phyloP scores from a whole-genome alignment of 2,797 vertebrate species.

The Nothura maculosa region DNA sequence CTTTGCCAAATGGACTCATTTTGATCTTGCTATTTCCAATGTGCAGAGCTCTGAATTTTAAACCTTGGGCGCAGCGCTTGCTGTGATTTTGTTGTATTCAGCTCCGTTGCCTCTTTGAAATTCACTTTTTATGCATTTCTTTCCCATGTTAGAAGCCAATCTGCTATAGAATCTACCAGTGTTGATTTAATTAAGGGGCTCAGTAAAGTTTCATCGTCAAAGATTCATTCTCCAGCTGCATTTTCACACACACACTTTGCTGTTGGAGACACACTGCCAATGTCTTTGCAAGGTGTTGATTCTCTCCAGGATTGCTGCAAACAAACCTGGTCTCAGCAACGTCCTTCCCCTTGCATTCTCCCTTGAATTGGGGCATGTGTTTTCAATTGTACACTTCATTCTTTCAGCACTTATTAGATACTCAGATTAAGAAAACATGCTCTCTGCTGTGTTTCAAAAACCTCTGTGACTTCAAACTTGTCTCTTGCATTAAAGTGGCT shows the following conservation, averaged over 20 bases:
- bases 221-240: background rate
- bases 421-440: conserved; percentile 42
- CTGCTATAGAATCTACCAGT: background rate
- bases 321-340: rapidly evolving
- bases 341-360: background rate
- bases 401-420: conserved; percentile 37
- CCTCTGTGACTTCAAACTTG: conserved; percentile 26
- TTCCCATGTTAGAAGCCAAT: background rate
- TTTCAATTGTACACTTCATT: conserved; percentile 32
- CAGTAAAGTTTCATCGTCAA: conserved; percentile 5
- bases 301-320: background rate
- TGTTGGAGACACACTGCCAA: background rate
- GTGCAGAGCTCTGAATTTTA: conserved; percentile 32
- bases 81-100: background rate
- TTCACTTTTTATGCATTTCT: background rate
- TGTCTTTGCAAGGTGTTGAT: background rate
- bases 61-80: rapidly evolving
- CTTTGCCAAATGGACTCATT: conserved; percentile 42
- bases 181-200: background rate
- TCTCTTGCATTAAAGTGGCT: background rate
- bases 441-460: conserved; percentile 46
- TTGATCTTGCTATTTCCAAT: conserved; percentile 17
- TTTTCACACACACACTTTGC: background rate
- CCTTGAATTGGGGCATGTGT: background rate
- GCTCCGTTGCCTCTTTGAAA: background rate